Percentiles rank a stretch among this genome's conserved stretches.
Conservation (phyloP, 2,113 vertebrate species). For the Cryptotis parvus region DNA sequence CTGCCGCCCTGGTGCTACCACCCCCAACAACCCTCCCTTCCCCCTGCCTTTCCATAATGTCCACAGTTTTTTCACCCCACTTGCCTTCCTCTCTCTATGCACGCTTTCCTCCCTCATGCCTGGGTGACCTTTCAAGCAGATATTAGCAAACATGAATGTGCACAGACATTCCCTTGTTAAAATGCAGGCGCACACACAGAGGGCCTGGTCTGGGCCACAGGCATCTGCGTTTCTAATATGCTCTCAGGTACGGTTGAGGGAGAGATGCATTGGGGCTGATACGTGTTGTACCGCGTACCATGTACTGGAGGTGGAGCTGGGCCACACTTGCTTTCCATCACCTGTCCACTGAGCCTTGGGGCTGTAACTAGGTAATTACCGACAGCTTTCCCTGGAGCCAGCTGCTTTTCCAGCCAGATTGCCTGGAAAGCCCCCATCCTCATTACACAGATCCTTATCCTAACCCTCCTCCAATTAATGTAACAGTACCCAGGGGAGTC, state of each 20-base stretch:
- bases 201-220: neutral
- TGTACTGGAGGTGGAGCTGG: neutral
- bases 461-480: conserved; percentile 22
- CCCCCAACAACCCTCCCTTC: conserved; percentile 16
- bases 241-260: neutral
- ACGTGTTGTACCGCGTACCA: no score
- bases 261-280: neutral
- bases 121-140: neutral
- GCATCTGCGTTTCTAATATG: conserved; percentile 22
- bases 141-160: neutral
- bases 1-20: neutral
- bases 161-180: neutral
- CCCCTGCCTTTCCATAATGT: conserved; percentile 7
- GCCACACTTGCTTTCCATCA: neutral
- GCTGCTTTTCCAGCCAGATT: neutral
- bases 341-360: neutral
- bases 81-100: no score
- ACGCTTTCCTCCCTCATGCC: neutral
- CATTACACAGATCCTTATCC: conserved; percentile 33
- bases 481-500: conserved; percentile 12
- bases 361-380: conserved; percentile 39
- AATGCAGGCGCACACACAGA: neutral
- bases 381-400: conserved; percentile 19
- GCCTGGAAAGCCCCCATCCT: conserved; percentile 45
- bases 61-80: neutral